Conservation (phyloP, 2,113 vertebrate genomes). For the Siniperca chuatsi region DNA sequence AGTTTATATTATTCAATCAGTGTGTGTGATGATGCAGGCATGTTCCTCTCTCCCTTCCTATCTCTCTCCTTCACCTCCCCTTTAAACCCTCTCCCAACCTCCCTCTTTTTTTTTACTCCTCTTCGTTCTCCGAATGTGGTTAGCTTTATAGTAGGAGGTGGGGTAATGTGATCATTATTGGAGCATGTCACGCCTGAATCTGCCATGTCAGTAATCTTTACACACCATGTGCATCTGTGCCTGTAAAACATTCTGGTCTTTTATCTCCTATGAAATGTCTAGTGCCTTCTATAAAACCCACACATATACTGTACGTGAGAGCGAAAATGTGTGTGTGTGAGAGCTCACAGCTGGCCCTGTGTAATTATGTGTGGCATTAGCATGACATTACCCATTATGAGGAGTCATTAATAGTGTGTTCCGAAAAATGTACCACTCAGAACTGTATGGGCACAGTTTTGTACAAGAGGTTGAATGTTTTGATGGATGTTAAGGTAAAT, state of each 20-base stretch:
- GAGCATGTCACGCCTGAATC: slow-evolving; percentile 45
- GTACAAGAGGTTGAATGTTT: background rate
- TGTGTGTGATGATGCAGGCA: slow-evolving; percentile 11
- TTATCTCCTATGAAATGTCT: slow-evolving; percentile 41
- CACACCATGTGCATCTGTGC: slow-evolving; percentile 42
- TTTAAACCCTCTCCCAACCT: background rate
- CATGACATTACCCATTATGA: slow-evolving; percentile 30
- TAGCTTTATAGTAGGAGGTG: slow-evolving; percentile 23
- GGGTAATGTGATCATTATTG: slow-evolving; percentile 38
- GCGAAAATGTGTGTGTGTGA: background rate
- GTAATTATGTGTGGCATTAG: slow-evolving; percentile 39
- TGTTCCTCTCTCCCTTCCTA: background rate
- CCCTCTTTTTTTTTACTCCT: background rate
- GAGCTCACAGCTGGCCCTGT: slow-evolving; percentile 10
- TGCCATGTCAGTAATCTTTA: slow-evolving; percentile 61
- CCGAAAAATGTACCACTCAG: background rate
- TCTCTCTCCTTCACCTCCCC: background rate
- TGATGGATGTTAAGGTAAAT: background rate
- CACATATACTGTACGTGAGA: background rate
- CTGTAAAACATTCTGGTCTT: slow-evolving; percentile 55
- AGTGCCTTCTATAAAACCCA: slow-evolving; percentile 33
- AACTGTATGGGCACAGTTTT: background rate
- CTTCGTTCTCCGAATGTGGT: background rate
- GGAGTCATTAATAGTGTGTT: slow-evolving; percentile 22
- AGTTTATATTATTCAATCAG: slow-evolving; percentile 10